Evolutionary conservation across 1,140 invertebrate genomes (phyloP), one percentile per base, ranked within the genome.

Genomic region (Aporrectodea caliginosa): DNA sequence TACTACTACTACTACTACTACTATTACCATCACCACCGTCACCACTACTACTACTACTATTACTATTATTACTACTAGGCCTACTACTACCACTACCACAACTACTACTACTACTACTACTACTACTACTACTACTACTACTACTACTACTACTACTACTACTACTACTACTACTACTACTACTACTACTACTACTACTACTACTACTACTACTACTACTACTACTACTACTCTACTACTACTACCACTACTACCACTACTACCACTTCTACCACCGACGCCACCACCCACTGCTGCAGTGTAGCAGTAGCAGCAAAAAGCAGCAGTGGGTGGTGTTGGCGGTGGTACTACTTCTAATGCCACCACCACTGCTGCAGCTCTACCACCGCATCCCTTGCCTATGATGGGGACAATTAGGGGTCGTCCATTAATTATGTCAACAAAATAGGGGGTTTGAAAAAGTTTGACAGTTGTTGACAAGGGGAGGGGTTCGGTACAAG

Each of bases 61-160:
- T 58, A 58, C 43, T 58, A 58, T 22, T 58, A 58, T 22, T 58
- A 58, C 43, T 58, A 58, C 43, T n/a, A n/a, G n/a, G n/a, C n/a
- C 43, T 58, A 58, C 43, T 58, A 58, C 43, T 58, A 58, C 43
- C 22, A 58, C 43, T 58, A 58, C 43, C 22, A 58, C 43, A 12
- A 58, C 43, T 58, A 58, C 43, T 58, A 58, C 43, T 58, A 58
- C 43, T 58, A 58, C 43, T 58, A 58, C 43, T 58, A 58, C 43
- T 58, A 58, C 43, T 58, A 58, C 43, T 58, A 58, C 43, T 58
- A 58, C 43, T 58, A 58, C 43, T 58, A 58, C 43, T 58, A 58
- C 43, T 58, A 58, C 43, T 58, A 58, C 43, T 58, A 58, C 43
- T 58, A 58, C 43, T 58, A 58, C 43, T 58, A 58, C 43, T 58